These are phyloP conservation scores for Ceraclea dissimilis DNA, from an alignment of 2,888 invertebrate genomes.

Conservation along the genomic window DNA sequence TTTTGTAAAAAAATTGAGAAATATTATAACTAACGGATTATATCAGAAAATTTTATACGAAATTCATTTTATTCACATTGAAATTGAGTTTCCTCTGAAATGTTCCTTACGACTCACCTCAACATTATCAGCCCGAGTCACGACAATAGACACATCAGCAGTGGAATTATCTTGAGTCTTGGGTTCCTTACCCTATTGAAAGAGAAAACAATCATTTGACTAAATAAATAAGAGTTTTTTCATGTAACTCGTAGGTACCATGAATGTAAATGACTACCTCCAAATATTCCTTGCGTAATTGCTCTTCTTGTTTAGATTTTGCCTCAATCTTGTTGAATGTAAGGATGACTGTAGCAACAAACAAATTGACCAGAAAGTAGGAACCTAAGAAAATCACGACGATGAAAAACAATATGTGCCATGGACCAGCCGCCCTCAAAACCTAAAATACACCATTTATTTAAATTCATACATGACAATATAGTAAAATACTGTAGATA, in stretches of 20 bases:
- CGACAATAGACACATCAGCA: not conserved
- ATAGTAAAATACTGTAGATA: no score
- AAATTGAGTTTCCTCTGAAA: no score
- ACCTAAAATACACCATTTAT: conserved; percentile 52
- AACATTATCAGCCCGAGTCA: not conserved
- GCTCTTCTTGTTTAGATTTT: conserved; percentile 67
- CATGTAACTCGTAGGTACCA: no score
- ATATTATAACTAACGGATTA: no score
- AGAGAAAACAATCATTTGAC: not conserved
- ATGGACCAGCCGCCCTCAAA: conserved; percentile 66
- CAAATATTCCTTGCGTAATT: conserved; percentile 65
- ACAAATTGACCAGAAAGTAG: conserved; percentile 75
- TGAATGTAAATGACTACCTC: conserved; percentile 37
- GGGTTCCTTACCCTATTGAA: not conserved
- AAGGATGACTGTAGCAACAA: conserved; percentile 78
- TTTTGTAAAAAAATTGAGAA: no score
- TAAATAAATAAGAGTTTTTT: no score
- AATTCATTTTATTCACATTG: no score
- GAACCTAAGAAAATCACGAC: conserved; percentile 76
- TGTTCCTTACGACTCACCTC: no score
- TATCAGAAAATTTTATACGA: no score
- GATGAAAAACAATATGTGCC: conserved; percentile 76
- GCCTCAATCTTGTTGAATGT: conserved; percentile 76
- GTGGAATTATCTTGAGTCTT: not conserved
- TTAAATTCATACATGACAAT: no score